Base-by-base conservation (phyloP, 2,888 invertebrate species). In the Bursaphelenchus okinawaensis region DNA sequence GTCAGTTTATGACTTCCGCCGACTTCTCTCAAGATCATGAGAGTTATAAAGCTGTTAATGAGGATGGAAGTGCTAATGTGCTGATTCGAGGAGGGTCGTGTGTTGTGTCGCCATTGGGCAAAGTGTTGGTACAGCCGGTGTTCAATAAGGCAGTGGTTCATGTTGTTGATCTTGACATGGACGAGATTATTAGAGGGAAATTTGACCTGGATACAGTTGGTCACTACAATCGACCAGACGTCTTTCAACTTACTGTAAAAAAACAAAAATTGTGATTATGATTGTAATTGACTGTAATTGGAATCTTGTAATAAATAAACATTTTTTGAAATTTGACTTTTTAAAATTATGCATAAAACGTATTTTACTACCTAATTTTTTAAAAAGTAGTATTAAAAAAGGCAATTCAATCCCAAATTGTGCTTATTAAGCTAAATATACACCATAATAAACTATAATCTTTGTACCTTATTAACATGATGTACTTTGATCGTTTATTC, bases 41-140 rank as follows among this genome's bases (percentile, higher is more conserved):
- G 4, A 52, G 50, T 19, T 23, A 59, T 29, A 29, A 22, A 61
- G 16, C 27, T 65, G n/a, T 23, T 8, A 24, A 20, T 16, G 31
- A 52, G 20, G 40, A 40, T 40, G 40, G 40, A 40, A 40, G 16
- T 40, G 19, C 26, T 12, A 70, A 70, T 57, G 70, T 77, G 22
- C 65, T 79, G 8, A 79, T 79, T 52, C 68, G 77, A 19, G 79
- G 79, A 7, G 79, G 79, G 12, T 76, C 77, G 0, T 79, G 79
- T 64, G 79, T 73, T 4, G 68, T 79, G 7, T 71, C 73, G 52
- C 79, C 79, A 9, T 60, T 79, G 1, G 79, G 79, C 16, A 72
- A 69, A 3, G 75, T 78, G 7, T 69, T 79, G 7, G 65, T 77
- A 4, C 72, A 72, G 61, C 79, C 79, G 4, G 52, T 50, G 23